Percentiles rank a stretch among this genome's conserved stretches.
Conservation (phyloP, 2,888 invertebrate species). For the Troglohyphantes excavatus region DNA sequence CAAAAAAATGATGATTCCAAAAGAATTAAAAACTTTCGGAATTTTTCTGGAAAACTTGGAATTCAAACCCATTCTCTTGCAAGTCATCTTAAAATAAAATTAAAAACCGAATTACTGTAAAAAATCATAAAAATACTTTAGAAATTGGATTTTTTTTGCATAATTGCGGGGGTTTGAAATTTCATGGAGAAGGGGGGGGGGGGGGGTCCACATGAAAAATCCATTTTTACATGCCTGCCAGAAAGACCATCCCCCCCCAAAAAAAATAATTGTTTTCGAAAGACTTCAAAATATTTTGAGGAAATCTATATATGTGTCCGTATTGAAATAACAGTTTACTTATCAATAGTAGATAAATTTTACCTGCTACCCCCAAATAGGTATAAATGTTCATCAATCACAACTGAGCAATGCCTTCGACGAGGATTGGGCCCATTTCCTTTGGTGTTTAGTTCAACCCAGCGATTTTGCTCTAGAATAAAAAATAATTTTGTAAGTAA, state of each 20-base stretch:
- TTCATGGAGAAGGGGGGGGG: background rate
- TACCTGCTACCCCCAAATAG: conserved; percentile 96
- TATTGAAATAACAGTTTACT: background rate
- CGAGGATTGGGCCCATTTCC: conserved; percentile 83
- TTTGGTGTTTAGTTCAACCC: conserved; percentile 81
- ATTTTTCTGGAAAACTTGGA: too few relatives aligned
- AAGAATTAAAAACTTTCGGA: too few relatives aligned
- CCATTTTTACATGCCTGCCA: too few relatives aligned
- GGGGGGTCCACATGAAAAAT: background rate
- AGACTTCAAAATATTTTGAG: background rate
- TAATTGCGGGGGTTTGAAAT: background rate
- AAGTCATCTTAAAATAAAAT: too few relatives aligned
- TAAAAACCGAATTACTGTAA: too few relatives aligned
- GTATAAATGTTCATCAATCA: conserved; percentile 88
- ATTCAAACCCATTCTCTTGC: too few relatives aligned
- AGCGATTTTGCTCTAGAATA: conserved; percentile 84
- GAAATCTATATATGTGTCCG: background rate
- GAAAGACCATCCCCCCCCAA: too few relatives aligned
- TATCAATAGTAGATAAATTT: background rate
- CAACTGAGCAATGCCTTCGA: conserved; percentile 89
- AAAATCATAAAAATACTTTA: too few relatives aligned
- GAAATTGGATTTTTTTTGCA: too few relatives aligned
- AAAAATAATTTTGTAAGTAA: conserved; percentile 79
- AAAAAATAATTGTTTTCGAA: background rate
- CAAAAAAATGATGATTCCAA: too few relatives aligned